phyloP scores from a whole-genome alignment of 2,113 vertebrate species.

The Arothron firmamentum region DNA sequence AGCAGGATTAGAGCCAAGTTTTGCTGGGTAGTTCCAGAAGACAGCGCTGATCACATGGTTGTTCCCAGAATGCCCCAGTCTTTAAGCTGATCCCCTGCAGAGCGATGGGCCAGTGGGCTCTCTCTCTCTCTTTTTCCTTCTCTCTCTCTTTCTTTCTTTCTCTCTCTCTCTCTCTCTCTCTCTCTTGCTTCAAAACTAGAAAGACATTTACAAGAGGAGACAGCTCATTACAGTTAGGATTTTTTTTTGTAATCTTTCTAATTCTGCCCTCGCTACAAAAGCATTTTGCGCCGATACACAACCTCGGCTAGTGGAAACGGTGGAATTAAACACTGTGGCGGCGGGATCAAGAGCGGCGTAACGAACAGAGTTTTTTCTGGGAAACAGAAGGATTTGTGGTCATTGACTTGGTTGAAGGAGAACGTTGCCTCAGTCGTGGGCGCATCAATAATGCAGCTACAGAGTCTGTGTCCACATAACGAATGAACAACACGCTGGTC shows the following conservation, averaged over 20 bases:
- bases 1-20: constrained; percentile 52
- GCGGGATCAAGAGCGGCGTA: background rate
- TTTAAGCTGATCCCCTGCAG: constrained; percentile 26
- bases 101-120: background rate
- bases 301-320: background rate
- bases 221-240: background rate
- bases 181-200: constrained; percentile 1
- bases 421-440: constrained; percentile 31
- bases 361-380: background rate
- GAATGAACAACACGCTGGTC: constrained; percentile 64
- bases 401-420: constrained; percentile 55
- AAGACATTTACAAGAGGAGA: background rate
- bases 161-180: constrained; percentile 2
- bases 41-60: constrained; percentile 22
- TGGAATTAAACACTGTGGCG: constrained; percentile 3
- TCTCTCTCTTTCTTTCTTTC: background rate
- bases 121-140: background rate
- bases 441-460: constrained; percentile 69
- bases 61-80: constrained; percentile 35
- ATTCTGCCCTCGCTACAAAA: background rate
- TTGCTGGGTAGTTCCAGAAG: constrained; percentile 31
- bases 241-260: background rate
- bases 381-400: constrained; percentile 26
- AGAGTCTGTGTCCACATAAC: constrained; percentile 65
- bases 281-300: background rate